phyloP scores from a whole-genome alignment of 2,888 invertebrate genomes.

The Drosophila buzzatii region DNA sequence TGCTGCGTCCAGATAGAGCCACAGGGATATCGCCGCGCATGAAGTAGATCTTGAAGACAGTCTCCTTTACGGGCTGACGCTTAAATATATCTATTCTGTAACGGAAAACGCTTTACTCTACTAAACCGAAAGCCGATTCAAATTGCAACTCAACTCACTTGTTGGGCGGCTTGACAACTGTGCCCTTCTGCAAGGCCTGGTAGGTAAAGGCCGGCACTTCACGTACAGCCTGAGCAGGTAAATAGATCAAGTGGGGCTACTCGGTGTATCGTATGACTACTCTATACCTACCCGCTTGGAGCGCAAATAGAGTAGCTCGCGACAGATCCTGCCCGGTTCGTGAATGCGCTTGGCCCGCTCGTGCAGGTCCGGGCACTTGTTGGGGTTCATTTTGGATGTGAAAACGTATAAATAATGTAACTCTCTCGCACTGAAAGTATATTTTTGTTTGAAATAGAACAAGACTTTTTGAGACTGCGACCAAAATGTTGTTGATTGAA shows the following conservation, averaged over 20 bases:
- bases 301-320: constrained; percentile 64
- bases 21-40: constrained; percentile 84
- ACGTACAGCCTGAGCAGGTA: constrained; percentile 60
- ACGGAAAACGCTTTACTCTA: not conserved
- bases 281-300: constrained; percentile 58
- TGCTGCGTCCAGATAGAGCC: constrained; percentile 70
- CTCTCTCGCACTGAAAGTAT: constrained; percentile 7
- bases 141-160: constrained; percentile 68
- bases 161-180: constrained; percentile 80
- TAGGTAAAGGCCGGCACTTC: constrained; percentile 84
- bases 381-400: constrained; percentile 21
- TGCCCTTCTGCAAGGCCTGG: constrained; percentile 83
- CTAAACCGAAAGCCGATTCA: not conserved
- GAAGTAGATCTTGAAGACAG: constrained; percentile 83
- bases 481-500: constrained; percentile 54
- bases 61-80: constrained; percentile 76
- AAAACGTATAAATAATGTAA: constrained; percentile 5
- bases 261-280: too few species aligned
- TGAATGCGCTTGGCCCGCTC: constrained; percentile 65
- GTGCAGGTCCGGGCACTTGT: constrained; percentile 53
- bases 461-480: constrained; percentile 34
- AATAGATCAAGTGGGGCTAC: not conserved
- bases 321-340: constrained; percentile 64
- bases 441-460: constrained; percentile 3
- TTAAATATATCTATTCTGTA: constrained; percentile 79